Base-by-base conservation (phyloP, 2,888 invertebrate species). In the Nyleta sp. region DNA sequence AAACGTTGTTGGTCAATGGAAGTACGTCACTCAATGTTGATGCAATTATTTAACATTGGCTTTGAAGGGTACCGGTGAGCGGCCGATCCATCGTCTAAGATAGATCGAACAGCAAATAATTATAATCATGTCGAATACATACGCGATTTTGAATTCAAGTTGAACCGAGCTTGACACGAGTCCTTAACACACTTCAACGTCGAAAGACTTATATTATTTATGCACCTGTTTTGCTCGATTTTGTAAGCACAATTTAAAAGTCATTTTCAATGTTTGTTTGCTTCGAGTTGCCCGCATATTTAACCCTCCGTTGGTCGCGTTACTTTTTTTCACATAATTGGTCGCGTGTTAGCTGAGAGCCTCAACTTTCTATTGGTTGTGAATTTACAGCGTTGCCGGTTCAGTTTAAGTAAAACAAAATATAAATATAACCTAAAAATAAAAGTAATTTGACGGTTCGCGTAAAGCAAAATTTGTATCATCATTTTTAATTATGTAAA, bases 21-120 rank as follows among this genome's bases (percentile, higher is more conserved):
- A 17, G 13, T 5, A 15, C 46, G 28, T 64, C 52, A 40, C 18
- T 38, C 17, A 35, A 20, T 17, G 53, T 67, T 44, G 22, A 18
- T 31, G 64, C 28, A 40, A 40, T 50, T 42, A 59, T 59, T 65
- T 53, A 52, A 31, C 65, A 44, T 65, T 65, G 53, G 13, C 40
- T 53, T 20, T 33, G 65, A 65, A 65, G 31, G 53, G 53, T 53
- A 52, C 10, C 22, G 15, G 35, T 8, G 15, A 33, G 22, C 44
- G 13, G 38, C 5, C 13, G 13, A 44, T 44, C 4, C 33, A 44
- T 53, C 24, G 35, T 62, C 38, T 17, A 4, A 31, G 42, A 24
- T 38, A 11, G 17, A 33, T n/a, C n/a, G n/a, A n/a, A n/a, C n/a
- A n/a, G n/a, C n/a, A 28, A 15, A 15, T 13, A 55, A 24, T 55